Evolutionary conservation across 2,113 vertebrate species (phyloP).

Genomic region (Rhabdornis inornatus): DNA sequence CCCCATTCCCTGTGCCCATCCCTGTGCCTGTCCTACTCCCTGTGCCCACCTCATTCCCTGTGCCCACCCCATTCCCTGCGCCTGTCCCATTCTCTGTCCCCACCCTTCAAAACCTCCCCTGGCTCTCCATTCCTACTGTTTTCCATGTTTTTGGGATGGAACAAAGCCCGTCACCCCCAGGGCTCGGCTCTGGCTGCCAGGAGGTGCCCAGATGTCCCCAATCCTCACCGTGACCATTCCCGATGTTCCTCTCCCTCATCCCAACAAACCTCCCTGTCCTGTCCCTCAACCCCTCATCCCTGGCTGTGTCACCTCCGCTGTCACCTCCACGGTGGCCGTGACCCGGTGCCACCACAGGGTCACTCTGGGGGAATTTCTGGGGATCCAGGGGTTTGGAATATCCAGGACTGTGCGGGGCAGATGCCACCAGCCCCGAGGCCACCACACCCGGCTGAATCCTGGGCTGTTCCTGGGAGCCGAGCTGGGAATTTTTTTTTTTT

Average conservation of each 20-base stretch:
- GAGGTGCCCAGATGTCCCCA: accelerated
- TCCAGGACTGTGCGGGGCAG: accelerated
- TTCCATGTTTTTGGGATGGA: background rate
- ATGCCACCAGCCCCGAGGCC: background rate
- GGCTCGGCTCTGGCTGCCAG: background rate
- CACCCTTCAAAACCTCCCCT: background rate
- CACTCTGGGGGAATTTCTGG: background rate
- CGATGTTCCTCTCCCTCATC: background rate
- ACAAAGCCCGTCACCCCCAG: background rate
- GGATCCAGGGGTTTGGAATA: background rate
- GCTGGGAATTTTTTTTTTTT: background rate
- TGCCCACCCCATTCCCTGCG: background rate
- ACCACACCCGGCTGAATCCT: background rate
- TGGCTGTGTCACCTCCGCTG: background rate
- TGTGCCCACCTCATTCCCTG: too few species aligned
- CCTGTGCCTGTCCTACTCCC: too few species aligned
- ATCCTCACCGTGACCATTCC: background rate
- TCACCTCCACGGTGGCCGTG: accelerated
- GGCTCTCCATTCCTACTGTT: accelerated
- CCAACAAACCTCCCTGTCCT: background rate
- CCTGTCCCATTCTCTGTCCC: background rate
- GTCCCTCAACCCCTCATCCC: background rate
- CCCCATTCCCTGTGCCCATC: too few species aligned
- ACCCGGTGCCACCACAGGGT: too few species aligned
- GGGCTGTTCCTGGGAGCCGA: background rate